phyloP scores from a whole-genome alignment of 2,797 vertebrate species.

The Synaphobranchus kaupii region DNA sequence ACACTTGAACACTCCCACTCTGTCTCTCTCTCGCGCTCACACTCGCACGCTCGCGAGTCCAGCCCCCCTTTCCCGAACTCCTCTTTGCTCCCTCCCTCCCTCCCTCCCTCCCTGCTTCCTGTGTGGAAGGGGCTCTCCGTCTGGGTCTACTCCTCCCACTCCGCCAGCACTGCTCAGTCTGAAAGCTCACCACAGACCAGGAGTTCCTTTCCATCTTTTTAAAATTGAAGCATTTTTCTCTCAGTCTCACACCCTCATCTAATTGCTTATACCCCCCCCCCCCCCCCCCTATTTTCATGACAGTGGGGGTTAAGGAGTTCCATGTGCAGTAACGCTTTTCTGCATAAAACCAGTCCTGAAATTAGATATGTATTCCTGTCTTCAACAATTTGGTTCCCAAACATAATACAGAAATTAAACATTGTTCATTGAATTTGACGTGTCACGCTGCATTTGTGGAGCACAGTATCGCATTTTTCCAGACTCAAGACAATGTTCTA shows the following conservation, averaged over 20 bases:
- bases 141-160: background rate
- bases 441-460: background rate
- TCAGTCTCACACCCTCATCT: background rate
- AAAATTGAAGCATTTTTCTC: background rate
- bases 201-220: background rate
- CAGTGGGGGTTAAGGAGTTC: background rate
- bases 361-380: background rate
- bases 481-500: background rate
- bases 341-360: background rate
- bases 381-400: background rate
- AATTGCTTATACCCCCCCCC: background rate
- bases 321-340: background rate
- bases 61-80: background rate
- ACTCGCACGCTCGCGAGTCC: background rate
- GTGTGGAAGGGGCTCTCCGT: background rate
- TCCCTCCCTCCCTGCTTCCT: slow-evolving; percentile 4
- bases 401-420: background rate
- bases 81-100: background rate
- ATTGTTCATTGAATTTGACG: background rate
- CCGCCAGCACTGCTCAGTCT: background rate
- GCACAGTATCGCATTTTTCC: background rate
- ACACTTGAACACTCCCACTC: slow-evolving; percentile 12
- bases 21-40: background rate
- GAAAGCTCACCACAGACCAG: background rate
- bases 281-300: background rate